Conservation (phyloP, 2,888 invertebrate species). For the Crossocerus cetratus region DNA sequence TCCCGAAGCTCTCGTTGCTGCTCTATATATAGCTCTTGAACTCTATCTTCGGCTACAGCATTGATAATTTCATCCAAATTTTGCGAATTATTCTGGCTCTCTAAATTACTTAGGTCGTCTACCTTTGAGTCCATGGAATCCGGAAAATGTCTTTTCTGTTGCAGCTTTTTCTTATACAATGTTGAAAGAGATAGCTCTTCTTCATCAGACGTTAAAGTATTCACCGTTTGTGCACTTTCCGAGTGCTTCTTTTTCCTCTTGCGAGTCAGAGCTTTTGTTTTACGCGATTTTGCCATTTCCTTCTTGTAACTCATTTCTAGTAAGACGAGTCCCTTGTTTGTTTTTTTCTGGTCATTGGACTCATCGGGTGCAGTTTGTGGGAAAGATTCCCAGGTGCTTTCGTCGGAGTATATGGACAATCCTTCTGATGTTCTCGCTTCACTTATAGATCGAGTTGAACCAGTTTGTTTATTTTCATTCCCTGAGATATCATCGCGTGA, state of each 20-base stretch:
- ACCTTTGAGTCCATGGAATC: constrained; percentile 18
- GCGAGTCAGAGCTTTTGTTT: constrained; percentile 33
- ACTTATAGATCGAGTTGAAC: not conserved
- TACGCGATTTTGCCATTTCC: constrained; percentile 57
- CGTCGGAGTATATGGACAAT: constrained; percentile 69
- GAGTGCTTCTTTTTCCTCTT: constrained; percentile 51
- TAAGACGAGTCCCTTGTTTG: constrained; percentile 64
- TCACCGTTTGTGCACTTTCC: constrained; percentile 5
- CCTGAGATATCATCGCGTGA: not conserved
- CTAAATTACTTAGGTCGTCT: constrained; percentile 12
- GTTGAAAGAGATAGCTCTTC: constrained; percentile 49
- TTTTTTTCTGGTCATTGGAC: constrained; percentile 25
- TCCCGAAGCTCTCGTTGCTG: not conserved
- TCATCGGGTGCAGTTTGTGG: constrained; percentile 35
- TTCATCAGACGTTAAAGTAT: constrained; percentile 50
- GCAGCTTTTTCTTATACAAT: constrained; percentile 40
- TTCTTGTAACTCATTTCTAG: constrained; percentile 68
- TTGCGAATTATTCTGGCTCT: constrained; percentile 39
- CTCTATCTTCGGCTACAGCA: constrained; percentile 60
- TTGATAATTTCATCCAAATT: constrained; percentile 64
- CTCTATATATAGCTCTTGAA: constrained; percentile 19
- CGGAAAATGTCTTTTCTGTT: constrained; percentile 25
- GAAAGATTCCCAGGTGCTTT: constrained; percentile 67
- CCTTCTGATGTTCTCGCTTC: constrained; percentile 26
- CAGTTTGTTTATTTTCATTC: constrained; percentile 1